Conservation (phyloP, 2,797 vertebrate species). For the Labeo calbasu region DNA sequence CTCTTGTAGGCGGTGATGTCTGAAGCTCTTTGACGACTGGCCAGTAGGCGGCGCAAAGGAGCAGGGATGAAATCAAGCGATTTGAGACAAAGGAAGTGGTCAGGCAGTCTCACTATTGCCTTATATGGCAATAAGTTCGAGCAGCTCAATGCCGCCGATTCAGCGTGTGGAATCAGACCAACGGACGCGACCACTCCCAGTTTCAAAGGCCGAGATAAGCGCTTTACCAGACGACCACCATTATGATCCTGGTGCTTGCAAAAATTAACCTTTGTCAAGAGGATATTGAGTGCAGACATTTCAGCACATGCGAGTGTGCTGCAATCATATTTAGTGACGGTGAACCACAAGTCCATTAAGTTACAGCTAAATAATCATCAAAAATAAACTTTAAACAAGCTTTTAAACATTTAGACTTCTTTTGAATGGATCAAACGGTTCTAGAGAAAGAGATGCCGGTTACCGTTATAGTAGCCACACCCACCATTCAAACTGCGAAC, state of each 20-base stretch:
- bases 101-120: constrained; percentile 80
- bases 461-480: constrained; percentile 47
- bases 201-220: constrained; percentile 39
- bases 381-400: neutral
- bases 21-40: neutral
- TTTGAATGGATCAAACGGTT: neutral
- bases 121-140: constrained; percentile 91
- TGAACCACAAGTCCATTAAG: neutral
- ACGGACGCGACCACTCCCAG: constrained; percentile 56
- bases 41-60: constrained; percentile 84
- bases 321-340: neutral
- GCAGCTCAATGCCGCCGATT: constrained; percentile 52
- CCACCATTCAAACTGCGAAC: constrained; percentile 49
- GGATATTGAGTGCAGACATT: neutral
- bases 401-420: neutral
- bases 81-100: constrained; percentile 85
- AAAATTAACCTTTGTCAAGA: neutral
- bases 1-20: neutral
- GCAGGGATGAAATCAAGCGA: constrained; percentile 53
- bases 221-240: neutral
- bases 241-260: neutral
- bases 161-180: constrained; percentile 61
- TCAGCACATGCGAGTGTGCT: neutral
- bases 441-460: constrained; percentile 4
- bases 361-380: neutral